phyloP scores from a whole-genome alignment of 2,888 invertebrate genomes.

The Chydorus sphaericus region DNA sequence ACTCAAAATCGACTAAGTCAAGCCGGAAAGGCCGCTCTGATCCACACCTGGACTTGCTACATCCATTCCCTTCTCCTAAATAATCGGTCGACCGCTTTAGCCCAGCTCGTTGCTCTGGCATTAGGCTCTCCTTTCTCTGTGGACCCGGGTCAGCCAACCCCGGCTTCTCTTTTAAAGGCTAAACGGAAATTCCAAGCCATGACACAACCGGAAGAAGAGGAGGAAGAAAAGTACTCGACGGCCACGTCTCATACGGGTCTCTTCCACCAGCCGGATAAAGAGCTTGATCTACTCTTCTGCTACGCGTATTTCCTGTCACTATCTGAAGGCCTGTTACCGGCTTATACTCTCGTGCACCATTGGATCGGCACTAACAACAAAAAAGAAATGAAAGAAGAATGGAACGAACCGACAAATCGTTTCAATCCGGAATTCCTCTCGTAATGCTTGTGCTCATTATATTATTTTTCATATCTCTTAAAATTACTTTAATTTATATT shows the following conservation, averaged over 20 bases:
- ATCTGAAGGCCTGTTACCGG: neutral
- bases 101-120: neutral
- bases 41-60: neutral
- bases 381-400: neutral
- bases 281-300: neutral
- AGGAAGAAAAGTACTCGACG: neutral
- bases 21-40: neutral
- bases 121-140: neutral
- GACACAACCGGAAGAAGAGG: neutral
- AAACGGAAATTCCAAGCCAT: slow-evolving; percentile 6
- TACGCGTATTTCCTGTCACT: slow-evolving; percentile 7
- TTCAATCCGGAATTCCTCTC: neutral
- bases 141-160: neutral
- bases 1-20: neutral
- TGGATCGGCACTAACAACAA: neutral
- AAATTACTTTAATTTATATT: too few relatives aligned
- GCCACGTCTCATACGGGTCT: neutral
- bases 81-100: neutral
- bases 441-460: neutral
- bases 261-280: neutral
- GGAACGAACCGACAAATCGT: neutral
- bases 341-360: neutral
- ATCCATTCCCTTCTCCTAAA: neutral
- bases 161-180: slow-evolving; percentile 6
- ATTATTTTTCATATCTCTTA: neutral